A percentile compares a stretch with the other conserved stretches of the same genome.
These are phyloP conservation scores for Clupea harengus DNA, from an alignment of 2,113 vertebrate genomes.

Conservation along the genomic window DNA sequence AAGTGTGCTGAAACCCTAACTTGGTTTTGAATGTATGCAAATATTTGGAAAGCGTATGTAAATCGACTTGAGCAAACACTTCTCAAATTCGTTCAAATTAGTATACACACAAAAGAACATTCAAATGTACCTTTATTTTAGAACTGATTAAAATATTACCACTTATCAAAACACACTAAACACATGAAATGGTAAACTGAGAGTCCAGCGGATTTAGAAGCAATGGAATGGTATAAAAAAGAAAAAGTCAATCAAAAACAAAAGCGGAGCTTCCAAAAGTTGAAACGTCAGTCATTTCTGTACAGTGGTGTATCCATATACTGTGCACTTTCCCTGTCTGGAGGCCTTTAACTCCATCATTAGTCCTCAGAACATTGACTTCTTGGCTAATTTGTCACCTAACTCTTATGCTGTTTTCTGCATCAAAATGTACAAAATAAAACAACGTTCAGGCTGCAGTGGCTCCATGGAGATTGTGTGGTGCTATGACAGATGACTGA, in stretches of 20 bases:
- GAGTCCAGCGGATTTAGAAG: background rate
- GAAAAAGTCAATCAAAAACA: background rate
- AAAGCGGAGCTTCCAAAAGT: too few relatives aligned
- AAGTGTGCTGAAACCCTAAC: background rate
- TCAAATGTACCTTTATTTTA: background rate
- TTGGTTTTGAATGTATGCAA: constrained; percentile 5
- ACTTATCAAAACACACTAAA: too few relatives aligned
- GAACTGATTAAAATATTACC: background rate
- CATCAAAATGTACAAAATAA: background rate
- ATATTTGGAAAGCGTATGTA: background rate
- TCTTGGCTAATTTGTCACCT: too few relatives aligned
- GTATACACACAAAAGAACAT: background rate
- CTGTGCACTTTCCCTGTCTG: too few relatives aligned
- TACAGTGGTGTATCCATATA: too few relatives aligned
- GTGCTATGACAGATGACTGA: background rate
- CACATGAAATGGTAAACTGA: too few relatives aligned
- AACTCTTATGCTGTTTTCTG: too few relatives aligned
- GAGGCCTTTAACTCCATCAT: too few relatives aligned
- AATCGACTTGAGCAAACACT: background rate
- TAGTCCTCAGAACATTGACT: too few relatives aligned
- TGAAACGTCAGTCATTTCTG: too few relatives aligned
- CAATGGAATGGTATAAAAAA: background rate
- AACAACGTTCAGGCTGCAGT: background rate
- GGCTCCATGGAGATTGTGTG: background rate
- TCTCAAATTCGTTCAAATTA: background rate